Evolutionary conservation across 1,140 invertebrate species (phyloP).

Genomic region (Chelonus insularis): DNA sequence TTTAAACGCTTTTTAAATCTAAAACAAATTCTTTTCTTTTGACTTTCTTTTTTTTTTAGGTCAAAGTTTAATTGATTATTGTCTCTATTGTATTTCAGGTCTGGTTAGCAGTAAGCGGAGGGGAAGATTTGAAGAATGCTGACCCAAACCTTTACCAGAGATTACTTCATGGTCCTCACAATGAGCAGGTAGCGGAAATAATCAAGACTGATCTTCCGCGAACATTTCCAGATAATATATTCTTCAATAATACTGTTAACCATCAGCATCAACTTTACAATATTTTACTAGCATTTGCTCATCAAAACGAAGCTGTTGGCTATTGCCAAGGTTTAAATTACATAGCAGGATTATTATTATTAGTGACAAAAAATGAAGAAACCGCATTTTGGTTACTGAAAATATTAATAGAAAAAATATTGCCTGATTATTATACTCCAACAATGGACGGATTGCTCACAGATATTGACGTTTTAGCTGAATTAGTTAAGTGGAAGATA

Average conservation of each 20-base stretch:
- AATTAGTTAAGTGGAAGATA: constrained; percentile 77
- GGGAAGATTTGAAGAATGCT: constrained; percentile 68
- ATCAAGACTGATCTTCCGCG: constrained; percentile 84
- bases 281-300: constrained; percentile 85
- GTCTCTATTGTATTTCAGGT: constrained; percentile 62
- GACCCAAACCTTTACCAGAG: constrained; percentile 72
- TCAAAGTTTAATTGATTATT: constrained; percentile 8
- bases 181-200: constrained; percentile 71
- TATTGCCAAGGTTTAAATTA: constrained; percentile 95
- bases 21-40: too few relatives aligned
- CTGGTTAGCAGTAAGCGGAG: constrained; percentile 85
- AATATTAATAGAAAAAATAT: constrained; percentile 80
- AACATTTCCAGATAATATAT: constrained; percentile 94
- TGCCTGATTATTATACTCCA: constrained; percentile 86
- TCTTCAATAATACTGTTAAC: constrained; percentile 75
- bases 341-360: constrained; percentile 81
- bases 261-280: constrained; percentile 79
- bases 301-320: constrained; percentile 82
- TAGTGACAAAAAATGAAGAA: constrained; percentile 87
- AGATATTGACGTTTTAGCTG: constrained; percentile 85
- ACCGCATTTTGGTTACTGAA: constrained; percentile 90
- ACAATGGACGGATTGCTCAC: constrained; percentile 86
- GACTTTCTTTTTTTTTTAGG: constrained; percentile 12
- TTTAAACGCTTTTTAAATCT: too few relatives aligned
- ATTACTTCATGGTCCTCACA: constrained; percentile 68